Evolutionary conservation across 2,797 vertebrate genomes (phyloP).

Genomic region (Semaprochilodus insignis): DNA sequence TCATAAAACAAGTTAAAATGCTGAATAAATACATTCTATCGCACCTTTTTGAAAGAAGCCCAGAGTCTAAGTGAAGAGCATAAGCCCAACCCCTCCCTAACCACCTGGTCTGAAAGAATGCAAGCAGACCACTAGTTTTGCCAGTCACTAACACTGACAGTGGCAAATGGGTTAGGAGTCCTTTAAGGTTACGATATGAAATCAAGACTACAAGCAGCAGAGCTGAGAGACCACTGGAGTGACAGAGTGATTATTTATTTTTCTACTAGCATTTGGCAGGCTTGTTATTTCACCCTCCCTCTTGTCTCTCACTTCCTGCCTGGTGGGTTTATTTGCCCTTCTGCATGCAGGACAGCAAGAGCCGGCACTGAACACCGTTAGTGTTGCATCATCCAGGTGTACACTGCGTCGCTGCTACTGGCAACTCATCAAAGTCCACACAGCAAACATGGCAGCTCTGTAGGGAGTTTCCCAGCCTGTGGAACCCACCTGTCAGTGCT

Average conservation of each 20-base stretch:
- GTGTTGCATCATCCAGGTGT: conserved; percentile 51
- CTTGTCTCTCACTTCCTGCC: background rate
- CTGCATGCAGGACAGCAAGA: conserved; percentile 19
- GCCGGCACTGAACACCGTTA: conserved; percentile 23
- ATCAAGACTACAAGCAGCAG: background rate
- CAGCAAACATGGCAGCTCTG: conserved; percentile 35
- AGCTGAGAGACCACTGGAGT: background rate
- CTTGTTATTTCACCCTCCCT: background rate
- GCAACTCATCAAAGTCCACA: conserved; percentile 47
- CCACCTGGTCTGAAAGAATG: too few relatives aligned
- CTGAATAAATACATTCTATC: too few relatives aligned
- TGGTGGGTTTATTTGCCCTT: conserved; percentile 6
- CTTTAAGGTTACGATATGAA: background rate
- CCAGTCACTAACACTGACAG: too few relatives aligned
- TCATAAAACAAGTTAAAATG: too few relatives aligned
- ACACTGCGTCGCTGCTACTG: conserved; percentile 41
- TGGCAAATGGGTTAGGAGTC: background rate
- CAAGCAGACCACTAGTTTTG: too few relatives aligned
- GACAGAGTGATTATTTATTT: background rate
- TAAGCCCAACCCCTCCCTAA: too few relatives aligned
- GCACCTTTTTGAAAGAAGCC: too few relatives aligned
- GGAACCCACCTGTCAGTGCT: conserved; percentile 52
- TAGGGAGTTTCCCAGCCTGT: conserved; percentile 30
- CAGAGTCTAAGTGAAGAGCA: too few relatives aligned
- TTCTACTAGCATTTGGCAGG: background rate